Percentiles rank a stretch among this genome's conserved stretches.
These are phyloP conservation scores for Pachypanchax playfairii DNA, from an alignment of 2,113 vertebrate species.

Conservation along the genomic window DNA sequence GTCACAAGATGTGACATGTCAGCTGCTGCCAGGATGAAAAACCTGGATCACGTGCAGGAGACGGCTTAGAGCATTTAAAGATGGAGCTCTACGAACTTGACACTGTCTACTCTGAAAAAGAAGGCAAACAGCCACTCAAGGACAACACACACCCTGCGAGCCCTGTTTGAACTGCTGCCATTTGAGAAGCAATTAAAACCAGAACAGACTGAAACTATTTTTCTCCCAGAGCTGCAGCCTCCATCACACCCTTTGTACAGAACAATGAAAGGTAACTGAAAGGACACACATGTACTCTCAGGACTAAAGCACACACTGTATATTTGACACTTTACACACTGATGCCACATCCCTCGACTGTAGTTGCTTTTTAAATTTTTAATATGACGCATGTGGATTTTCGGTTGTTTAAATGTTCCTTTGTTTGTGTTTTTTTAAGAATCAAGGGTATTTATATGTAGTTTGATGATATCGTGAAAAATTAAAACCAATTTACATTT, in stretches of 20 bases:
- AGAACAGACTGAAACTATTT: constrained; percentile 4
- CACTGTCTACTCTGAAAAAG: background rate
- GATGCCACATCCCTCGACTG: background rate
- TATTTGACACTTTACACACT: background rate
- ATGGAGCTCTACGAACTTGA: too few species aligned
- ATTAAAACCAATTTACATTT: too few species aligned
- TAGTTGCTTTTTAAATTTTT: too few species aligned
- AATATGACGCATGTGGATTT: too few species aligned
- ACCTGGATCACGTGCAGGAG: too few species aligned
- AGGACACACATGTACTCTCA: background rate
- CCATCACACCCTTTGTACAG: constrained; percentile 1
- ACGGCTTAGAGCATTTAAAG: too few species aligned
- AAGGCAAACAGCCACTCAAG: background rate
- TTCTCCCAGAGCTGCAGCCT: background rate
- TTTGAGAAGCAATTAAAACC: background rate
- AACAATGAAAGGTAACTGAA: background rate
- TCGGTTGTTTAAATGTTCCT: too few species aligned
- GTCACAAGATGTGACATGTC: too few species aligned
- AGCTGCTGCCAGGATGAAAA: too few species aligned
- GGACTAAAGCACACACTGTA: background rate
- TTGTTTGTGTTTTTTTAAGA: too few species aligned
- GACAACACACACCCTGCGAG: background rate
- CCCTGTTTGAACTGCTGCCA: background rate
- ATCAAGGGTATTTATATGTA: too few species aligned
- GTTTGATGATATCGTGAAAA: too few species aligned